Evolutionary conservation across 2,888 invertebrate genomes (phyloP).

Genomic region (Micropterix aruncella): DNA sequence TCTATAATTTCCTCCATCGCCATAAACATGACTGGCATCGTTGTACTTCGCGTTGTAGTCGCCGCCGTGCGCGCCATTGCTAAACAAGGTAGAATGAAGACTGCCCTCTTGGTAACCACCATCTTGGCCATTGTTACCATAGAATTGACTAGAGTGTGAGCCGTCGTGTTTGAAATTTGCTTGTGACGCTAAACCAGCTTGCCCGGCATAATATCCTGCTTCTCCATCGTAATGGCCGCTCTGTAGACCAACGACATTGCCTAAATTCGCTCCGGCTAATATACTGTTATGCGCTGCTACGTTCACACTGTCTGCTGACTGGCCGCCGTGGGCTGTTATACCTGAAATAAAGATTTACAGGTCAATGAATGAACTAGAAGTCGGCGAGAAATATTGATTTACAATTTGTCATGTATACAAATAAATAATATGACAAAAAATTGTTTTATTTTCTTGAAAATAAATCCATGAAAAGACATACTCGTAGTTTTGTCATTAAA

Average conservation of each 20-base stretch:
- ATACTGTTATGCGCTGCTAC: conserved; percentile 34
- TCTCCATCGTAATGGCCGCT: conserved; percentile 22
- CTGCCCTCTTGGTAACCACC: conserved; percentile 2
- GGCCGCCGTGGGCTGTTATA: conserved; percentile 30
- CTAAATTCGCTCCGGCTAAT: conserved; percentile 28
- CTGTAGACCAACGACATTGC: conserved; percentile 34
- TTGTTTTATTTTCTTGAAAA: too few species aligned
- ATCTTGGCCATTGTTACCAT: conserved; percentile 9
- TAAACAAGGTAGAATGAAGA: not conserved
- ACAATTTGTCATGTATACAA: too few species aligned
- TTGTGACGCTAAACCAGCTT: conserved; percentile 17
- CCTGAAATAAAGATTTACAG: conserved; percentile 25
- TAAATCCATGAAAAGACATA: too few species aligned
- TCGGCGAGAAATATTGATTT: too few species aligned
- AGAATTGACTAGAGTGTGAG: conserved; percentile 13
- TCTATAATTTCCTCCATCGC: not conserved
- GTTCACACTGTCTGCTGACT: conserved; percentile 32
- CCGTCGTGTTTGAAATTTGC: conserved; percentile 14
- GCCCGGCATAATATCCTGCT: conserved; percentile 26
- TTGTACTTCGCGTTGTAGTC: too few species aligned
- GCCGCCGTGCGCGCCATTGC: too few species aligned
- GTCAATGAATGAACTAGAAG: too few species aligned
- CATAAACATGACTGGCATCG: too few species aligned
- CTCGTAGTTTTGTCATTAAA: too few species aligned
- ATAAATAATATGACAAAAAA: too few species aligned